Evolutionary conservation across 2,113 vertebrate genomes (phyloP).

Genomic region (Chaetura pelagica): DNA sequence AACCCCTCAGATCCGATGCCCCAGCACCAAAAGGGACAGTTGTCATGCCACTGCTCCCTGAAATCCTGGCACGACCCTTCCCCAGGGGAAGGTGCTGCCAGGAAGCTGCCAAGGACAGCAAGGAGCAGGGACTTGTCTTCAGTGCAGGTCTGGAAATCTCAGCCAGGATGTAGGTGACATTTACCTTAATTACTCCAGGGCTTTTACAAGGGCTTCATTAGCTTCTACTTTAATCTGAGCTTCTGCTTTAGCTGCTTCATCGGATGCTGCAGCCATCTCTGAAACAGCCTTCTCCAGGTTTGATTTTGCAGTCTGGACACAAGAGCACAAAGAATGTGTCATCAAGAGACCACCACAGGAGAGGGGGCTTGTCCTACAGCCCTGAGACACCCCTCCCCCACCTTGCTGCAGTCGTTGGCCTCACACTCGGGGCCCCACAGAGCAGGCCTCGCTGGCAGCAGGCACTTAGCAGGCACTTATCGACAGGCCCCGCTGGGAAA

Average conservation of each 20-base stretch:
- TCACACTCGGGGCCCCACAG: neutral
- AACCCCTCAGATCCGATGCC: neutral
- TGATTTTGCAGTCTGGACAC: constrained; percentile 83
- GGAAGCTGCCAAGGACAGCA: neutral
- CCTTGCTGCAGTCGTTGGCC: neutral
- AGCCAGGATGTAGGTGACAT: neutral
- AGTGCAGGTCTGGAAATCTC: neutral
- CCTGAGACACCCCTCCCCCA: neutral
- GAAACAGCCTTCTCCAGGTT: constrained; percentile 92
- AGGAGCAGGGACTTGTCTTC: neutral
- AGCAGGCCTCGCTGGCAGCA: neutral
- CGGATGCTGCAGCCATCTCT: constrained; percentile 73
- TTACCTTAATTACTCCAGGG: constrained; percentile 84
- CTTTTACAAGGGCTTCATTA: constrained; percentile 93
- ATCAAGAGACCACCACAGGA: accelerated
- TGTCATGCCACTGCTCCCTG: neutral
- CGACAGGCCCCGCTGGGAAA: neutral
- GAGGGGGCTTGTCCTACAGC: neutral
- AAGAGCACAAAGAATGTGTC: neutral
- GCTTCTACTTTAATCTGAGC: constrained; percentile 91
- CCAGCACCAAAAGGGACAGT: neutral
- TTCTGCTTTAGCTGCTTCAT: constrained; percentile 86
- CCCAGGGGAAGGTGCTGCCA: accelerated
- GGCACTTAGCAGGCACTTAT: neutral
- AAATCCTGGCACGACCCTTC: neutral